Evolutionary conservation across 2,113 vertebrate genomes (phyloP).

Genomic region (Stomatorhinus ivindoensis): DNA sequence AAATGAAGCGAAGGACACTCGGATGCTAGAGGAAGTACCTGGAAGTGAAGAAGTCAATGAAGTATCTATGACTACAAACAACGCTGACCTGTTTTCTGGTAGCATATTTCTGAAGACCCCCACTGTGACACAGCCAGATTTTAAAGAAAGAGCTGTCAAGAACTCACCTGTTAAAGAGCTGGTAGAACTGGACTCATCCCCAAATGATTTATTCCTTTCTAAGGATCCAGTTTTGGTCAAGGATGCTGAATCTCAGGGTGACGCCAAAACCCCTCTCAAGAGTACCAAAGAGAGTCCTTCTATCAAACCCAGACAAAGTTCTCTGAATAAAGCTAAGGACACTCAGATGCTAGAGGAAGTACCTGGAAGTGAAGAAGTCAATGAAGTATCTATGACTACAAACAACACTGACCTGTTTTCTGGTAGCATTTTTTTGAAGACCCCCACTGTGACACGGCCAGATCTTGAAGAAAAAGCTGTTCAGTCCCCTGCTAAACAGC

Average conservation of each 20-base stretch:
- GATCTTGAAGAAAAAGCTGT: background rate
- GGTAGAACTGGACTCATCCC: background rate
- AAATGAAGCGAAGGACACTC: background rate
- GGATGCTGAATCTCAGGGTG: slow-evolving; percentile 14
- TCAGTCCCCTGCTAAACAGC: background rate
- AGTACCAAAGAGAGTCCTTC: slow-evolving; percentile 36
- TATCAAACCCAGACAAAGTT: slow-evolving; percentile 51
- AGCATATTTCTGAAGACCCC: background rate
- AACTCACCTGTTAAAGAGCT: background rate
- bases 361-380: background rate
- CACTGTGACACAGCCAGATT: background rate
- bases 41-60: background rate
- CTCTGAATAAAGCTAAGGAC: slow-evolving; percentile 14
- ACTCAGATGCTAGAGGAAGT: background rate
- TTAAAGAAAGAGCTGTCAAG: background rate
- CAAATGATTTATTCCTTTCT: slow-evolving; percentile 18
- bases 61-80: background rate
- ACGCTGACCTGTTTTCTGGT: background rate
- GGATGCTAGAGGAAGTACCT: background rate
- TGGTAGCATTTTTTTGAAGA: background rate
- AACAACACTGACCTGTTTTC: background rate
- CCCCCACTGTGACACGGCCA: background rate
- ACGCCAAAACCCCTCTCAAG: slow-evolving; percentile 10
- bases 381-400: background rate
- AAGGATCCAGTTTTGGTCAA: background rate